Base-by-base conservation (phyloP, 1,140 invertebrate genomes). In the Nasonia vitripennis region DNA sequence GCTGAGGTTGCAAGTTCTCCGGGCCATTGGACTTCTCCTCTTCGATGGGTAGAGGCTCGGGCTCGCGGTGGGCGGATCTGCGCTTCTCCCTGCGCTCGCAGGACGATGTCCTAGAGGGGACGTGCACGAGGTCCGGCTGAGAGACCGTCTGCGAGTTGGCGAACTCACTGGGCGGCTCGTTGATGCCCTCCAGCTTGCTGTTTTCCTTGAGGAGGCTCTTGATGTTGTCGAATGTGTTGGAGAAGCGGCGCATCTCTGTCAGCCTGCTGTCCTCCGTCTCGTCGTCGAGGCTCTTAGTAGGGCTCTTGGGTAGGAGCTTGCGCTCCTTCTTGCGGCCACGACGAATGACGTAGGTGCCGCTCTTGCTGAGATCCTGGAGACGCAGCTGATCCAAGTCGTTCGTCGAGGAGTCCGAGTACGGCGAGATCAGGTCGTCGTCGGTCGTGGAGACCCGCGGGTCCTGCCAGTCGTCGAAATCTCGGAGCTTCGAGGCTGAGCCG, bases 221-320 rank as follows among this genome's bases (percentile, higher is more conserved):
- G 86, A 97, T 96, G 88, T 96, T 96, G 93, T 96, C 96, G 91
- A 97, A 97, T 2, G 96, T 97, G 70, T 95, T 96, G 88, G 95
- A 96, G 91, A 96, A 96, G 87, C 96, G 95, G 90, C 96, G 96
- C 79, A 94, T 94, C 87, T 95, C 95, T 2, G 94, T 93, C 78
- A 95, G 91, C 84, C 94, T 93, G 78, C 93, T 93, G 75, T 94
- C 94, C 7, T 92, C 90, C 81, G 87, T 90, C 67, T 92, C 93
- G 91, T 93, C 93, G 91, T 94, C 94, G 75, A 92, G 90, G 23
- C 92, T 89, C 75, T 93, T 94, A 0, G 89, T 91, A 20, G 91
- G 91, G 31, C 94, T 94, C 75, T 92, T 94, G 3, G 90, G 90
- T 20, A 95, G 81, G 7, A 92, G 89, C 84, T 94, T 94, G 6